These are phyloP conservation scores for Drosophila grimshawi DNA, from an alignment of 1,140 invertebrate genomes.

Conservation along the genomic window DNA sequence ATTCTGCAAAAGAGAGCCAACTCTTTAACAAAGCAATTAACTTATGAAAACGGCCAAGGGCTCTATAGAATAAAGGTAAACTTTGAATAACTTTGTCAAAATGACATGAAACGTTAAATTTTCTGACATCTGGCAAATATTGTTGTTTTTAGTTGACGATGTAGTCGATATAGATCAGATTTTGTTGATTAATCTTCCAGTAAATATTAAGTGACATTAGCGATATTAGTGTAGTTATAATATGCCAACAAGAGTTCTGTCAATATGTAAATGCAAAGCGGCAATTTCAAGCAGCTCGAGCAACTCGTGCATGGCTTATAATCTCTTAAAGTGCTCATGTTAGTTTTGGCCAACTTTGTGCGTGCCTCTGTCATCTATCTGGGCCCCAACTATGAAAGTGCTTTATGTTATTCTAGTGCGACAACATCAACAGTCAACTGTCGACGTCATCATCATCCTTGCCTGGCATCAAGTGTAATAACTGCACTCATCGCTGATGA, in stretches of 20 bases:
- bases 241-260: not conserved
- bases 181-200: no score
- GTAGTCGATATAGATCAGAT: no score
- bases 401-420: slow-evolving; percentile 47
- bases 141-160: no score
- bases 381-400: slow-evolving; percentile 32
- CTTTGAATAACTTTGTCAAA: no score
- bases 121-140: no score
- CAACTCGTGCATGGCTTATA: slow-evolving; percentile 17
- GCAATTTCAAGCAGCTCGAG: slow-evolving; percentile 2
- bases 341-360: slow-evolving; percentile 34
- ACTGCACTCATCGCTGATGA: slow-evolving; percentile 74
- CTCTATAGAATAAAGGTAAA: no score
- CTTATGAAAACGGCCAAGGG: no score
- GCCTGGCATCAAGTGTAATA: slow-evolving; percentile 56
- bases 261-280: not conserved
- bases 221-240: not conserved
- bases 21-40: no score
- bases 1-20: no score
- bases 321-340: slow-evolving; percentile 29
- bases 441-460: slow-evolving; percentile 38
- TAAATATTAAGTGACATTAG: no score
- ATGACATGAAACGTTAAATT: no score
- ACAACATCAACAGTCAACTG: slow-evolving; percentile 50
- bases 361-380: slow-evolving; percentile 26